phyloP scores from a whole-genome alignment of 2,888 invertebrate species.

The Craniophora ligustri region DNA sequence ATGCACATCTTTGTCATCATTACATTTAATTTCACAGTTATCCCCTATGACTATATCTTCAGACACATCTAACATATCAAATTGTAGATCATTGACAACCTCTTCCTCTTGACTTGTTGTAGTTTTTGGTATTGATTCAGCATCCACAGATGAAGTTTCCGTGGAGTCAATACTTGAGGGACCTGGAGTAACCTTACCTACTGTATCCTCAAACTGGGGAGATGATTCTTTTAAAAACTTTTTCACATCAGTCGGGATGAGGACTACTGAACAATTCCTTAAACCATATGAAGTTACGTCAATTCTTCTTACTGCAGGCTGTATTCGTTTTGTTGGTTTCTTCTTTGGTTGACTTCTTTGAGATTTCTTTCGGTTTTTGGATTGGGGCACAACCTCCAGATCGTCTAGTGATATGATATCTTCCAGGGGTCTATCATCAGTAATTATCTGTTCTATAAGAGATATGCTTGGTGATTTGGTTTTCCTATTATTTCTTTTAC shows the following conservation, averaged over 20 bases:
- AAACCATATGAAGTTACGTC: constrained; percentile 50
- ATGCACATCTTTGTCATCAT: constrained; percentile 64
- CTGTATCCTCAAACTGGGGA: constrained; percentile 12
- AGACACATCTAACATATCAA: constrained; percentile 85
- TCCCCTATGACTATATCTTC: constrained; percentile 83
- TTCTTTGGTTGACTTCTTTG: constrained; percentile 54
- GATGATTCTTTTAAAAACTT: constrained; percentile 53
- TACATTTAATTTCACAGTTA: constrained; percentile 70
- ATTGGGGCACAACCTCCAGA: constrained; percentile 67
- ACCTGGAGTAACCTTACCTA: constrained; percentile 1
- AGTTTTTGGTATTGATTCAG: neutral
- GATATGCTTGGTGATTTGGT: constrained; percentile 78
- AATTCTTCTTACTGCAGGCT: constrained; percentile 37
- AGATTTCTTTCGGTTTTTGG: constrained; percentile 58
- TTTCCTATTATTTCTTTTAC: constrained; percentile 62
- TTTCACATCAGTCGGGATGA: constrained; percentile 67
- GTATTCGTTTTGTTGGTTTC: constrained; percentile 47
- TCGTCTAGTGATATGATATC: constrained; percentile 81
- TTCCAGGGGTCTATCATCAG: constrained; percentile 79
- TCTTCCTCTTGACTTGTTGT: constrained; percentile 40
- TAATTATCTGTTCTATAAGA: constrained; percentile 80
- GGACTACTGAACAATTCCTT: constrained; percentile 73
- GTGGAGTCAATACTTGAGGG: constrained; percentile 1
- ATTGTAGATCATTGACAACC: constrained; percentile 72
- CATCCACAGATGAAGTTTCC: neutral